Conservation (phyloP, 2,888 invertebrate species). For the Lamproptera curius region DNA sequence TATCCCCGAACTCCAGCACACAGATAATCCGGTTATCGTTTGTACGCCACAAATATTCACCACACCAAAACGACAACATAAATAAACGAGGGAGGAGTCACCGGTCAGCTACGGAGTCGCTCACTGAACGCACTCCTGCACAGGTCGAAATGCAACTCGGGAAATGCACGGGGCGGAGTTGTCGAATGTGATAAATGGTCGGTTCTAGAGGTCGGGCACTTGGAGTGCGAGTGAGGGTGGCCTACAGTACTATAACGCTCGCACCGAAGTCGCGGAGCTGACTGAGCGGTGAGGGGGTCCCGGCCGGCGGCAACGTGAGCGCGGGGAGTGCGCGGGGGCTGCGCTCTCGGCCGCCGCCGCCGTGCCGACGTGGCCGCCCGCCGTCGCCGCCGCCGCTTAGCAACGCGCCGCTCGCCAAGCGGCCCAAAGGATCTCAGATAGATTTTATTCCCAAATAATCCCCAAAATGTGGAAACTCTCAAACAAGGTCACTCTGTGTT, state of each 20-base stretch:
- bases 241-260: conserved; percentile 48
- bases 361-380: conserved; percentile 53
- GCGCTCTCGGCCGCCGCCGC: conserved; percentile 31
- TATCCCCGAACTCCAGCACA: conserved; percentile 72
- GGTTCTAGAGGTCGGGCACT: conserved; percentile 71
- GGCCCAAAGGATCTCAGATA: conserved; percentile 21
- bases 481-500: not conserved
- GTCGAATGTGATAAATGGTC: conserved; percentile 73
- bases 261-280: conserved; percentile 60
- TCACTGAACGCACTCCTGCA: conserved; percentile 60
- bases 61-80: conserved; percentile 77
- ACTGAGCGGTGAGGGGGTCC: conserved; percentile 39
- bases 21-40: conserved; percentile 76
- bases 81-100: conserved; percentile 67
- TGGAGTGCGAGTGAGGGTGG: conserved; percentile 46
- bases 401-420: conserved; percentile 36
- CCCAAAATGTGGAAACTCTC: conserved; percentile 4
- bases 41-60: conserved; percentile 76
- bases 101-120: conserved; percentile 47
- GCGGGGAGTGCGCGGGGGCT: conserved; percentile 30
- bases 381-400: conserved; percentile 38
- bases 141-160: conserved; percentile 65
- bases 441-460: conserved; percentile 20
- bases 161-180: conserved; percentile 77
- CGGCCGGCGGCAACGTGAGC: conserved; percentile 29